These are phyloP conservation scores for Chitala chitala DNA, from an alignment of 2,113 vertebrate species.

Conservation along the genomic window DNA sequence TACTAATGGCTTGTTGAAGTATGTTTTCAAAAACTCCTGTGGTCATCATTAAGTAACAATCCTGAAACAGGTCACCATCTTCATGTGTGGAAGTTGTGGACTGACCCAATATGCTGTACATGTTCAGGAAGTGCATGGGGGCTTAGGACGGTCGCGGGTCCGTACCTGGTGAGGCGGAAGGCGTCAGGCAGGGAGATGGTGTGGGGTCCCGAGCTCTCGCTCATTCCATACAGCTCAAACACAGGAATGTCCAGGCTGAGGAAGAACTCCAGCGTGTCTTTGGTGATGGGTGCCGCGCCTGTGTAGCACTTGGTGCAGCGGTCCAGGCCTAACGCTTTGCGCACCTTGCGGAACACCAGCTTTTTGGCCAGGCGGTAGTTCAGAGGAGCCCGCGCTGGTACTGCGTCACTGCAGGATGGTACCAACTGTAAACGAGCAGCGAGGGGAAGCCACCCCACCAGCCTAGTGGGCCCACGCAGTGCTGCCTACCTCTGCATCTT, in stretches of 20 bases:
- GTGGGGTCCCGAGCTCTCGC: slow-evolving; percentile 81
- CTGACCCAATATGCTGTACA: no score
- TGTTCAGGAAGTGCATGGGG: no score
- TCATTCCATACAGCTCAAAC: slow-evolving; percentile 87
- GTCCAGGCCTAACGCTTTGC: slow-evolving; percentile 75
- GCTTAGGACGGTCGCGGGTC: no score
- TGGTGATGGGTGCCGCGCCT: slow-evolving; percentile 77
- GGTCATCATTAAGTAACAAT: no score
- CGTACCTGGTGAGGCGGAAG: slow-evolving; percentile 73
- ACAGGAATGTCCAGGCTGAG: slow-evolving; percentile 84
- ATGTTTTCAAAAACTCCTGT: no score
- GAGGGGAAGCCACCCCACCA: not conserved
- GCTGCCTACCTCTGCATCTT: slow-evolving; percentile 71
- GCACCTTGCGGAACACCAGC: slow-evolving; percentile 79
- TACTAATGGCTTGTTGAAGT: no score
- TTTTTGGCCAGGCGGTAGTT: slow-evolving; percentile 75
- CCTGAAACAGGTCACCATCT: no score
- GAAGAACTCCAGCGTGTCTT: slow-evolving; percentile 83
- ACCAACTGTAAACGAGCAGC: not conserved
- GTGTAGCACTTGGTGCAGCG: slow-evolving; percentile 75
- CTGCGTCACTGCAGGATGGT: slow-evolving; percentile 34
- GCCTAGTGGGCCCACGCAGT: not conserved
- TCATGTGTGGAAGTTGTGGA: no score
- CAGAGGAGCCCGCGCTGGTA: slow-evolving; percentile 30
- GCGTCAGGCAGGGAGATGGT: slow-evolving; percentile 47